These are phyloP conservation scores for Leptopilina boulardi DNA, from an alignment of 1,140 invertebrate genomes.

Conservation along the genomic window DNA sequence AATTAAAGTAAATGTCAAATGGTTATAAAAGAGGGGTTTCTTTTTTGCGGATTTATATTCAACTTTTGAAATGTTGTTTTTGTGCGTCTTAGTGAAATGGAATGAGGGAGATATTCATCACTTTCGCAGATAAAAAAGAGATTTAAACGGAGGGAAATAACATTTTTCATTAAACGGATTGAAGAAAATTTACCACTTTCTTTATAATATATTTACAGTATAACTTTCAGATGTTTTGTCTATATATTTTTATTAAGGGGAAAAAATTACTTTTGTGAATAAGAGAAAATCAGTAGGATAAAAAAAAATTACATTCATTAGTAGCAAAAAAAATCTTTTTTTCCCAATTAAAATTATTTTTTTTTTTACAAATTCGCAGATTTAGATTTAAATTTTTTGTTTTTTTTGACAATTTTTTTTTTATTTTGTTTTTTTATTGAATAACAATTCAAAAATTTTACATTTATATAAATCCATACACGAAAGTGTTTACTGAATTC, in stretches of 20 bases:
- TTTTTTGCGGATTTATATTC: not conserved
- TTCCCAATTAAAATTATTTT: too few species aligned
- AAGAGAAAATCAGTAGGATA: not conserved
- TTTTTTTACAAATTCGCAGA: constrained; percentile 34
- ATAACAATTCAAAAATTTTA: not conserved
- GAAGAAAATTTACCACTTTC: constrained; percentile 20
- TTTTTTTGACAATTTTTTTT: not conserved
- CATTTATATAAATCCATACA: constrained; percentile 2
- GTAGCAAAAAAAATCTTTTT: too few species aligned
- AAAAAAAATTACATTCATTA: too few species aligned
- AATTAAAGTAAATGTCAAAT: not conserved
- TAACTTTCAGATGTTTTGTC: not conserved
- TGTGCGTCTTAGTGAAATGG: not conserved
- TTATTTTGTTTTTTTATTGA: not conserved
- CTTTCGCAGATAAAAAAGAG: not conserved
- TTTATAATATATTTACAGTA: not conserved
- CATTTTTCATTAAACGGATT: not conserved
- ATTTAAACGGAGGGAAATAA: not conserved
- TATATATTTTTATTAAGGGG: not conserved
- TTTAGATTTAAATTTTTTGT: too few species aligned
- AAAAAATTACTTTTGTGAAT: not conserved
- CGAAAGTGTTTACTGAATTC: constrained; percentile 34
- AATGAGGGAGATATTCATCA: constrained; percentile 7
- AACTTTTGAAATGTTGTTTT: not conserved
- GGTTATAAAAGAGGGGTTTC: not conserved